phyloP scores from a whole-genome alignment of 2,797 vertebrate species.

The Schizopygopsis malacanthus region DNA sequence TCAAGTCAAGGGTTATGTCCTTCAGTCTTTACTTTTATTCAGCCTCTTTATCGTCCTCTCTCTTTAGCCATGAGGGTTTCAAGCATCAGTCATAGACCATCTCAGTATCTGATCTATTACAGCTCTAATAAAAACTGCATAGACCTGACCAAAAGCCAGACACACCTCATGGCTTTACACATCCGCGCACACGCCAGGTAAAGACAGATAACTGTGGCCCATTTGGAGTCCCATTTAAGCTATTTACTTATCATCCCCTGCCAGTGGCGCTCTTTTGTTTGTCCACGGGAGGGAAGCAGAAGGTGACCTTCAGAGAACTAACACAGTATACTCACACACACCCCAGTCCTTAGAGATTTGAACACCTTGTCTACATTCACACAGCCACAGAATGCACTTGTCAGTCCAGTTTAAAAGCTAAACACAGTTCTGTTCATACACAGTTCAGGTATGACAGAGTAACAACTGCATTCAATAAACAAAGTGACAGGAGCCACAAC shows the following conservation, averaged over 20 bases:
- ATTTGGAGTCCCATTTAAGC: slow-evolving; percentile 79
- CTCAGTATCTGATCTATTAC: slow-evolving; percentile 82
- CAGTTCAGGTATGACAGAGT: neutral
- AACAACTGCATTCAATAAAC: neutral
- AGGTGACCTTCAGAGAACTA: slow-evolving; percentile 74
- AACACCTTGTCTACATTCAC: slow-evolving; percentile 17
- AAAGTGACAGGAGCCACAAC: neutral
- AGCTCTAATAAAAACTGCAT: slow-evolving; percentile 78
- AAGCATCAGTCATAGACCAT: slow-evolving; percentile 45
- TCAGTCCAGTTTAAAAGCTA: slow-evolving; percentile 20
- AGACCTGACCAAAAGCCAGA: slow-evolving; percentile 31
- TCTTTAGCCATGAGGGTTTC: slow-evolving; percentile 27
- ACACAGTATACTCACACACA: slow-evolving; percentile 28
- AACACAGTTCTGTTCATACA: slow-evolving; percentile 30
- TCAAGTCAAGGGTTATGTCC: slow-evolving; percentile 40
- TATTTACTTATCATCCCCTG: slow-evolving; percentile 80
- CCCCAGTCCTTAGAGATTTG: slow-evolving; percentile 11
- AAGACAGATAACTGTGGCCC: slow-evolving; percentile 74
- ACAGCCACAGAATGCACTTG: slow-evolving; percentile 18
- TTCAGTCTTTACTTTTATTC: slow-evolving; percentile 22
- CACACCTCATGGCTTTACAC: slow-evolving; percentile 27
- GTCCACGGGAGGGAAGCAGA: slow-evolving; percentile 69
- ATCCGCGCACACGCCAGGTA: slow-evolving; percentile 20
- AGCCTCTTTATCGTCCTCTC: slow-evolving; percentile 23
- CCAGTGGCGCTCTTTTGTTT: slow-evolving; percentile 74